phyloP scores from a whole-genome alignment of 2,888 invertebrate genomes.

The Selenia dentaria region DNA sequence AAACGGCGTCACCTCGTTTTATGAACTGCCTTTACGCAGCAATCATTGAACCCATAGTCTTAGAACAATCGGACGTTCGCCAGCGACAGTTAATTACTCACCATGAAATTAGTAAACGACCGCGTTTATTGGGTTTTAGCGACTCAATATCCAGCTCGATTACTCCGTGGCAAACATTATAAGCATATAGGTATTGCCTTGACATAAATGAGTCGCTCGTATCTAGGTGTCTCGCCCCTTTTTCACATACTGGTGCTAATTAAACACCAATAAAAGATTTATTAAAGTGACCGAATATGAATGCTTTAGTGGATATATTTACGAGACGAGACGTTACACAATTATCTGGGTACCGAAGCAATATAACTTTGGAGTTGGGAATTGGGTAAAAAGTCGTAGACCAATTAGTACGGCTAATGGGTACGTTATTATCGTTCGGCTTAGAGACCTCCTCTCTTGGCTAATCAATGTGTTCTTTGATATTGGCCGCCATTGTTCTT shows the following conservation, averaged over 20 bases:
- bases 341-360: slow-evolving; percentile 33
- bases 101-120: slow-evolving; percentile 67
- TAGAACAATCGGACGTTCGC: slow-evolving; percentile 48
- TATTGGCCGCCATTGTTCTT: slow-evolving; percentile 11
- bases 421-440: slow-evolving; percentile 23
- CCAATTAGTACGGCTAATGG: slow-evolving; percentile 35
- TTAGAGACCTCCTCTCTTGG: slow-evolving; percentile 9
- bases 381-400: slow-evolving; percentile 31
- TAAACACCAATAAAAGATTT: slow-evolving; percentile 64
- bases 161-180: slow-evolving; percentile 38
- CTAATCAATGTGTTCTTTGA: slow-evolving; percentile 22
- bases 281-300: slow-evolving; percentile 53
- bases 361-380: slow-evolving; percentile 26
- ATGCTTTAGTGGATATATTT: slow-evolving; percentile 42
- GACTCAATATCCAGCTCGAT: slow-evolving; percentile 46
- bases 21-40: slow-evolving; percentile 60
- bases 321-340: slow-evolving; percentile 42
- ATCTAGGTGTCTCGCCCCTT: slow-evolving; percentile 36
- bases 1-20: slow-evolving; percentile 76
- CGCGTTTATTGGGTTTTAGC: slow-evolving; percentile 56
- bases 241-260: slow-evolving; percentile 64
- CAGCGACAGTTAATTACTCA: slow-evolving; percentile 25
- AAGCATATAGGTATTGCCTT: slow-evolving; percentile 59
- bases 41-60: slow-evolving; percentile 57
- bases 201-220: slow-evolving; percentile 55